Percentiles rank a stretch among this genome's conserved stretches.
phyloP scores from a whole-genome alignment of 2,797 vertebrate species.

The Poeciliopsis presidionis region DNA sequence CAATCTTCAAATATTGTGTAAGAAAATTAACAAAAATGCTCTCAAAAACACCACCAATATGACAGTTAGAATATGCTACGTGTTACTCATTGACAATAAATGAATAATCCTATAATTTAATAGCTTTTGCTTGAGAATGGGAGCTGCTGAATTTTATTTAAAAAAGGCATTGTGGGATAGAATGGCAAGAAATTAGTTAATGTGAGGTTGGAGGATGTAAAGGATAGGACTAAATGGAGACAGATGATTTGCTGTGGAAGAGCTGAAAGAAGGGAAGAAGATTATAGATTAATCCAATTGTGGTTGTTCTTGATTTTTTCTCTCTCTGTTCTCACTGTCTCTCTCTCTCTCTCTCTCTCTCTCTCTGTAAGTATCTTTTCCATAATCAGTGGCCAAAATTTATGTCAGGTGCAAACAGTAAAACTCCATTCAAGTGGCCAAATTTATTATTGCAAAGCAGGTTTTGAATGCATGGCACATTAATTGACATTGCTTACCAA shows the following conservation, averaged over 20 bases:
- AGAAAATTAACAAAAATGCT: not conserved
- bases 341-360: no score
- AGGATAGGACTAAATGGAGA: not conserved
- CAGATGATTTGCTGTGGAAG: not conserved
- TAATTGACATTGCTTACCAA: not conserved
- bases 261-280: not conserved
- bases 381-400: not conserved
- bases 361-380: no score
- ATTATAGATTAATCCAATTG: not conserved
- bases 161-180: not conserved
- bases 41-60: not conserved
- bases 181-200: not conserved
- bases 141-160: not conserved
- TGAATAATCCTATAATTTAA: not conserved
- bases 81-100: not conserved
- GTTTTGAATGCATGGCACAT: not conserved
- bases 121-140: not conserved
- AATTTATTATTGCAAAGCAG: not conserved
- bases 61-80: not conserved
- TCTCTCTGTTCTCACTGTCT: not conserved
- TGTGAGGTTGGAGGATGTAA: not conserved
- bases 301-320: not conserved
- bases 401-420: not conserved
- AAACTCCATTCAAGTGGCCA: no score
- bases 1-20: not conserved